phyloP scores from a whole-genome alignment of 2,888 invertebrate species.

The Argyra leucocephala region DNA sequence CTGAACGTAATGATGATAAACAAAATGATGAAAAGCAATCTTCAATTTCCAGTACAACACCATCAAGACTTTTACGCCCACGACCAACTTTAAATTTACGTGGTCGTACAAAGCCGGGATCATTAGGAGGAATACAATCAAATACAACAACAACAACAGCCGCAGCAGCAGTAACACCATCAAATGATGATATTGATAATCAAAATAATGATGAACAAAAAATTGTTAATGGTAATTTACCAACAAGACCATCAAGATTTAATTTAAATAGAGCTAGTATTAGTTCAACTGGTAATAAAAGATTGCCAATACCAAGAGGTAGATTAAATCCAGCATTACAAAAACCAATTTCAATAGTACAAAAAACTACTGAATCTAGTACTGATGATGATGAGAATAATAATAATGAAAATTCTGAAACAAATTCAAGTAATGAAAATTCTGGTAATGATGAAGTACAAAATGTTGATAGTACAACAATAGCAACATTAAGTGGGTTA shows the following conservation, averaged over 20 bases:
- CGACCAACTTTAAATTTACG: constrained; percentile 38
- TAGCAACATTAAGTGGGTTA: constrained; percentile 28
- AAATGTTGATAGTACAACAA: constrained; percentile 27
- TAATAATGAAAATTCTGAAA: constrained; percentile 24
- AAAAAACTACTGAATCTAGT: constrained; percentile 34
- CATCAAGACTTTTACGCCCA: constrained; percentile 33
- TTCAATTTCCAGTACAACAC: constrained; percentile 35
- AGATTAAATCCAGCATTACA: constrained; percentile 28
- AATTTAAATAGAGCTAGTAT: constrained; percentile 36
- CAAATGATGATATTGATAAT: constrained; percentile 22
- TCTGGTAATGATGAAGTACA: constrained; percentile 23
- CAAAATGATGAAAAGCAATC: constrained; percentile 25
- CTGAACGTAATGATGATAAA: constrained; percentile 27
- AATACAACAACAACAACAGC: constrained; percentile 25
- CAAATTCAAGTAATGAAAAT: constrained; percentile 20
- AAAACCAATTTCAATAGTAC: constrained; percentile 30
- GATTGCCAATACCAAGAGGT: constrained; percentile 35
- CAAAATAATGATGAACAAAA: constrained; percentile 30
- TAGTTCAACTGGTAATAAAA: constrained; percentile 27
- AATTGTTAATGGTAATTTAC: constrained; percentile 23
- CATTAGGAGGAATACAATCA: background rate
- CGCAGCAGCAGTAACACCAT: constrained; percentile 34
- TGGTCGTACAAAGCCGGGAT: constrained; percentile 27
- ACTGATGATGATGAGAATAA: constrained; percentile 36
- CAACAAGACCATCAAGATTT: constrained; percentile 37